Percentiles rank a stretch among this genome's conserved stretches.
Conservation (phyloP, 2,888 invertebrate genomes). For the Teleogryllus oceanicus region DNA sequence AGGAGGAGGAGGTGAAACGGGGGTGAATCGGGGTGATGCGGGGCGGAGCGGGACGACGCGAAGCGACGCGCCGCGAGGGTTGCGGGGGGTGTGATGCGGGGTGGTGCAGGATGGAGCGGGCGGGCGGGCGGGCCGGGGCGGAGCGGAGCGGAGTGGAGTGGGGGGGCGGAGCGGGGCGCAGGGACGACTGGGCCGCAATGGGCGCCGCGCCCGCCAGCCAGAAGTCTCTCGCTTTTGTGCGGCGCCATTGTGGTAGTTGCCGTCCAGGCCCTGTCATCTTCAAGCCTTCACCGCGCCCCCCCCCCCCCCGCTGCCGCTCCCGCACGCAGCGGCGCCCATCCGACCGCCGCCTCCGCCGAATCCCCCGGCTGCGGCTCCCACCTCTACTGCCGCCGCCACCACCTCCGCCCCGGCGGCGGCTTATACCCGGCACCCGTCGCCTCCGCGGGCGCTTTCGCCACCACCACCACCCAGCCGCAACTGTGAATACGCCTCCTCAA, state of each 20-base stretch:
- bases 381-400: too few species aligned
- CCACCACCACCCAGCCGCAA: too few species aligned
- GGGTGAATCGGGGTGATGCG: too few species aligned
- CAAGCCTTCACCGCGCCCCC: neutral
- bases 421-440: too few species aligned
- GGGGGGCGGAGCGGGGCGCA: neutral
- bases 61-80: too few species aligned
- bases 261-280: neutral
- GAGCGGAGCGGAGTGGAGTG: neutral
- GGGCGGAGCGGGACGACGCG: too few species aligned
- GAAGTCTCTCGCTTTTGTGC: conserved; percentile 8
- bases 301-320: neutral
- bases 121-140: neutral
- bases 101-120: neutral
- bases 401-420: too few species aligned
- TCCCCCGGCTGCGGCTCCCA: too few species aligned
- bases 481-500: too few species aligned
- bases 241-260: neutral
- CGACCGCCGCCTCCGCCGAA: too few species aligned
- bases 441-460: too few species aligned
- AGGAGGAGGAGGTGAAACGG: too few species aligned
- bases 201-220: neutral
- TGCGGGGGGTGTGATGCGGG: neutral
- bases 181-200: neutral
- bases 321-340: neutral